Evolutionary conservation across 2,797 vertebrate species (phyloP), one percentile per base, ranked within the genome.

Genomic region (Pangasius mekongensis): DNA sequence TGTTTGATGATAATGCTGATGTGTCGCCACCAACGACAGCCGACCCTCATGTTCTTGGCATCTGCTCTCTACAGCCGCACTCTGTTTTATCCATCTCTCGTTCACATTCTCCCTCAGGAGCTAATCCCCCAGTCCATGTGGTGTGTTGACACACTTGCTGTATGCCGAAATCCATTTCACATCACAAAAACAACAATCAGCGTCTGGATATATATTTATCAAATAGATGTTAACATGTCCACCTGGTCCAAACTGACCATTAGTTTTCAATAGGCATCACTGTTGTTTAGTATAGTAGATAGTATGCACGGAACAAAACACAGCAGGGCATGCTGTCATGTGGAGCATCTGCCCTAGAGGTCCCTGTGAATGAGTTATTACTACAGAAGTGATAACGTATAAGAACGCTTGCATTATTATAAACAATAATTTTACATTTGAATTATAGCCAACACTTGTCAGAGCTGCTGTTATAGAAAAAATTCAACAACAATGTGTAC

Each of bases 1-100:
- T 93, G 90, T 95, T 94, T 95, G 94, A 94, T 95, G 95, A 95
- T 92, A 93, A 94, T 94, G 92, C 91, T 92, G 93, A 92, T 94
- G 94, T 94, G 93, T 93, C 92, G 7, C 39, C n/a, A 30, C 47
- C n/a, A 67, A 24, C 5, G 6, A 20, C 43, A 69, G 83, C n/a
- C 54, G 80, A 49, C 81, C 81, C 18, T 43, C 16, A 0, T 81
- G 54, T 60, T 82, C 13, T 93, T 93, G 73, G 80, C 56, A 14
- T 89, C 69, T 49, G 66, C 62, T 77, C 87, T 87, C 87, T 30
- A 22, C 27, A 49, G 86, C 85, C 33, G 10, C 39, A 16, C 33
- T 47, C n/a, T n/a, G 20, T 27, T 62, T 47, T 60, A 60, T 60
- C n/a, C 13, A 1, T 84, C 39, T 33, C 54, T 84, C 47, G 10